Conservation (phyloP, 2,888 invertebrate species). For the Erebia palarica region DNA sequence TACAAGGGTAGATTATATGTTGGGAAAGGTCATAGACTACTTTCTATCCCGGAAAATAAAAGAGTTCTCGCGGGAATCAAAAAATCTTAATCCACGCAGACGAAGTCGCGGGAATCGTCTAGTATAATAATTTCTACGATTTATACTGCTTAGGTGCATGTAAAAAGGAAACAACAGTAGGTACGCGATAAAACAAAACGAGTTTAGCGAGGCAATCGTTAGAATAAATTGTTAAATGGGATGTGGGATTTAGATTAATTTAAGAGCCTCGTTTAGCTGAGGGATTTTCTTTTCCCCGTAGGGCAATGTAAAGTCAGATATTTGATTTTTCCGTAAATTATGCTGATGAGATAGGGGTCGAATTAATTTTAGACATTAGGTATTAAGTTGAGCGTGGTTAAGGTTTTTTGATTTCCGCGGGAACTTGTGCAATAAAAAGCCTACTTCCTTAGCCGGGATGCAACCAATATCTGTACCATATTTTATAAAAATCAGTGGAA, state of each 20-base stretch:
- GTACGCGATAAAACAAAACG: constrained; percentile 18
- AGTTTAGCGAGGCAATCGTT: constrained; percentile 17
- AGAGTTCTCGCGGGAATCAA: too few relatives aligned
- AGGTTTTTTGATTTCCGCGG: too few relatives aligned
- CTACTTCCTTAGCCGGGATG: too few relatives aligned
- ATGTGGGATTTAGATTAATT: constrained; percentile 25
- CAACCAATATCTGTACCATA: too few relatives aligned
- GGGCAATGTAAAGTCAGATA: neutral
- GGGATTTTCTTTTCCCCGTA: constrained; percentile 12
- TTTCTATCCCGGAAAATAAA: too few relatives aligned
- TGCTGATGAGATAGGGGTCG: neutral
- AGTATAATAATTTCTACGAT: neutral
- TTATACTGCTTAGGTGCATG: constrained; percentile 9
- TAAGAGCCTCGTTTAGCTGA: constrained; percentile 19
- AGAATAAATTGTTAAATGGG: constrained; percentile 23
- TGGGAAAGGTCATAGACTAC: too few relatives aligned
- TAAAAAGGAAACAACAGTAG: neutral
- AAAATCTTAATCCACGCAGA: too few relatives aligned
- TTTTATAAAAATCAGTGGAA: too few relatives aligned
- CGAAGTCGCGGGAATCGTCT: too few relatives aligned
- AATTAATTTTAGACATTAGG: neutral
- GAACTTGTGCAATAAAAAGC: too few relatives aligned
- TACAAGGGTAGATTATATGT: too few relatives aligned
- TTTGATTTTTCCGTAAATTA: neutral
- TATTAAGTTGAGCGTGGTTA: too few relatives aligned